Evolutionary conservation across 2,113 vertebrate genomes (phyloP), one percentile per base, ranked within the genome.

Genomic region (Excalfactoria chinensis): DNA sequence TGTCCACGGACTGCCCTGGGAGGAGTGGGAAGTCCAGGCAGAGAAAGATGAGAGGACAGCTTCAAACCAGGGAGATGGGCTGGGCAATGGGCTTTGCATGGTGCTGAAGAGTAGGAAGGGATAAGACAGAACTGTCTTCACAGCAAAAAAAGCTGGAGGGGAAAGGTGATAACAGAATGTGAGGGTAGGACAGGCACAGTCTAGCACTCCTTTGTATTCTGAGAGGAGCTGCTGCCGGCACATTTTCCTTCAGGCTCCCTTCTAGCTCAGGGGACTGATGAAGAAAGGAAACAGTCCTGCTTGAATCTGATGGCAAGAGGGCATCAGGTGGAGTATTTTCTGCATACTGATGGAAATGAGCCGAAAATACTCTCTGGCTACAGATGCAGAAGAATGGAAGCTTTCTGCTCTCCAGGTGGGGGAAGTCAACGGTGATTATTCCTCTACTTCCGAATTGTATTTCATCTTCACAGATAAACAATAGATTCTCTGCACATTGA

Each of bases 331-430:
- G 66, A 85, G 26, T 66, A 75, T 70, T 69, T 93, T 87, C 77
- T 92, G 81, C 92, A 89, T 7, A n/a, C 35, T 4, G 43, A 86
- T 92, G 74, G 73, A 67, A 85, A 23, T 3, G 9, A 93, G 70
- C 59, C 75, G 51, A 58, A 91, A 94, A 68, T 72, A 78, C 2
- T 35, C 26, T 44, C 44, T 43, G 72, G 58, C 28, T 86, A 73
- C 0, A 0, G 15, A 48, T 7, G 22, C 2, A 18, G 37, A 60
- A 73, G 51, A 93, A 74, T 15, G 46, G 90, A 88, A 91, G 53
- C 30, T 43, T 55, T 34, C 32, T 62, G 64, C 40, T 48, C 13
- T 58, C 70, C n/a, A 30, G 40, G 55, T 51, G 40, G 44, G 23
- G 60, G 67, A 90, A 88, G 30, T 34, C 64, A 51, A 88, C 73